phyloP scores from a whole-genome alignment of 2,113 vertebrate genomes.

The Actinemys pallida region DNA sequence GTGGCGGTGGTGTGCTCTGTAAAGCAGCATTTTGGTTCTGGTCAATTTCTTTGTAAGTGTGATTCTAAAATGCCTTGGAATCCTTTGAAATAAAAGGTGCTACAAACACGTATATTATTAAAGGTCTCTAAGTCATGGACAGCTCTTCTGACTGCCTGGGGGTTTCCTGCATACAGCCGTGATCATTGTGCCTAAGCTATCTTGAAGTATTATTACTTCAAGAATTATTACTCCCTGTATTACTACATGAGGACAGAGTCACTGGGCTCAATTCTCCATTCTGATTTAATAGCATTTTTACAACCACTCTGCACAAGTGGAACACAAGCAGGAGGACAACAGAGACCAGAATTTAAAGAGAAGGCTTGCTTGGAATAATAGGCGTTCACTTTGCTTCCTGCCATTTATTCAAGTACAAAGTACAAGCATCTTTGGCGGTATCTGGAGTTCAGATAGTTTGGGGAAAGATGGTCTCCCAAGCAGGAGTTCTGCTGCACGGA shows the following conservation, averaged over 20 bases:
- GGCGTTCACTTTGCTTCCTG: not conserved
- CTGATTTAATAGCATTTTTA: not conserved
- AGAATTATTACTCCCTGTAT: not conserved
- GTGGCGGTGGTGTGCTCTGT: not conserved
- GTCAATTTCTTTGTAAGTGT: not conserved
- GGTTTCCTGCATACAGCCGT: not conserved
- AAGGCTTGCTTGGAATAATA: not conserved
- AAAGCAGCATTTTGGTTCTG: not conserved
- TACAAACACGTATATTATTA: not conserved
- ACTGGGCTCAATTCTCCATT: not conserved
- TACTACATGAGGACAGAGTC: not conserved
- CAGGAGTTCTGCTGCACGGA: not conserved
- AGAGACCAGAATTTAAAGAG: not conserved
- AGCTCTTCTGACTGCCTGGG: not conserved
- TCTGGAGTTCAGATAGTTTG: not conserved
- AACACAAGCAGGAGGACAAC: not conserved
- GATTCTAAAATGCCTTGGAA: not conserved
- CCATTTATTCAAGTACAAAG: not conserved
- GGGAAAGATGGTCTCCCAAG: not conserved
- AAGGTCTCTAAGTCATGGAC: not conserved
- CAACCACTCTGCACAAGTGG: not conserved
- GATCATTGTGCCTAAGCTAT: not conserved
- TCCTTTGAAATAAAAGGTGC: not conserved
- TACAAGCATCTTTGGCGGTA: not conserved
- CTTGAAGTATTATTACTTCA: no score